Conservation (phyloP, 2,888 invertebrate species). For the Coelopa pilipes region DNA sequence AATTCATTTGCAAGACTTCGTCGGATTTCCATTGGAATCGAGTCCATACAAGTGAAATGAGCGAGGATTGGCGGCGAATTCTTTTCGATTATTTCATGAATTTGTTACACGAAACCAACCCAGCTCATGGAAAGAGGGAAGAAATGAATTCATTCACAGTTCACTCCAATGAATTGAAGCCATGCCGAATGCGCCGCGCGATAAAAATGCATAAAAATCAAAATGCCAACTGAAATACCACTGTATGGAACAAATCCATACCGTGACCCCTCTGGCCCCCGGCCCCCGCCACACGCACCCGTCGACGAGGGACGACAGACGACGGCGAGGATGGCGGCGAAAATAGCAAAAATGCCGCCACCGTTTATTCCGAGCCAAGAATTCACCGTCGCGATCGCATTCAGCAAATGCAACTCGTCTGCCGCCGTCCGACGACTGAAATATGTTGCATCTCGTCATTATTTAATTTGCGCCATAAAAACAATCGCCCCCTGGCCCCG, state of each 20-base stretch:
- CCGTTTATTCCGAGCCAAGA: slow-evolving; percentile 35
- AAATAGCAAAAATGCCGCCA: slow-evolving; percentile 37
- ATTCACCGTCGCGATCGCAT: no score
- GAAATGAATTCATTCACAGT: slow-evolving; percentile 7
- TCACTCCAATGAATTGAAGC: background rate
- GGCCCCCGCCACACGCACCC: no score
- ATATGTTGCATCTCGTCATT: slow-evolving; percentile 33
- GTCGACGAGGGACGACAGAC: no score
- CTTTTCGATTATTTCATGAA: no score
- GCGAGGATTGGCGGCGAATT: no score
- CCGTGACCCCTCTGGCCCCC: slow-evolving; percentile 8
- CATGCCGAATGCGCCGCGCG: no score
- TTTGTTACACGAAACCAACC: no score
- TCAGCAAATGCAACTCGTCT: slow-evolving; percentile 18
- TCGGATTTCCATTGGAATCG: no score
- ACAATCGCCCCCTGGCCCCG: background rate
- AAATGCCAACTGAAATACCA: slow-evolving; percentile 8
- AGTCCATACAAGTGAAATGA: no score
- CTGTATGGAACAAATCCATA: slow-evolving; percentile 19
- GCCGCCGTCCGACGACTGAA: slow-evolving; percentile 12
- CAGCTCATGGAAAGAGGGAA: background rate
- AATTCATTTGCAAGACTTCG: no score
- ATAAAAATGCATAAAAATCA: no score
- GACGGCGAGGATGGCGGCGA: background rate
- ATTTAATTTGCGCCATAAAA: slow-evolving; percentile 34